phyloP scores from a whole-genome alignment of 2,113 vertebrate genomes.

The Macrotus californicus region DNA sequence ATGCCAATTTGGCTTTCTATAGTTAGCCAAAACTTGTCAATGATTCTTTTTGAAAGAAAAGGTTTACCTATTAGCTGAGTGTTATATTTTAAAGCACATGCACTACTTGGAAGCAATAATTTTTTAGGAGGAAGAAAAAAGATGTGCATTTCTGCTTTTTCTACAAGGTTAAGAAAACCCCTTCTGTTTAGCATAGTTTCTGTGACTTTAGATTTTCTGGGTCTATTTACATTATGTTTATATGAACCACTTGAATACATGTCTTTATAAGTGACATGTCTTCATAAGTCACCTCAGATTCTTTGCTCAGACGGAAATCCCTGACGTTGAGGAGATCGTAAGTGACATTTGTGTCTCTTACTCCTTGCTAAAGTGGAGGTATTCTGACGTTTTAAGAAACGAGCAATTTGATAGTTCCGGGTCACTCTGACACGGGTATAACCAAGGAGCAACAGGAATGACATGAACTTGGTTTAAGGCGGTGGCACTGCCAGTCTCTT shows the following conservation, averaged over 20 bases:
- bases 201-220: neutral
- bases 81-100: neutral
- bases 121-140: neutral
- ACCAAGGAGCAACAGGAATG: neutral
- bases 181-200: neutral
- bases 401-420: neutral
- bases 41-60: neutral
- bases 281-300: neutral
- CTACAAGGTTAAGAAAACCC: neutral
- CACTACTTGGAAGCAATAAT: neutral
- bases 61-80: neutral
- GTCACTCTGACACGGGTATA: neutral
- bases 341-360: neutral
- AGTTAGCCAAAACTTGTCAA: neutral
- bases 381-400: neutral
- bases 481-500: neutral
- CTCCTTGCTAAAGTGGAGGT: neutral
- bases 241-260: neutral
- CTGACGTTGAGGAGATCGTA: neutral
- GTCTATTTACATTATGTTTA: neutral
- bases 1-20: neutral
- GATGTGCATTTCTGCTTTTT: neutral
- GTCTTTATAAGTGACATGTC: neutral
- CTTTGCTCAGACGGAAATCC: neutral
- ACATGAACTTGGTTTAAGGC: neutral